Conservation (phyloP, 2,113 vertebrate genomes). For the Larimichthys crocea region DNA sequence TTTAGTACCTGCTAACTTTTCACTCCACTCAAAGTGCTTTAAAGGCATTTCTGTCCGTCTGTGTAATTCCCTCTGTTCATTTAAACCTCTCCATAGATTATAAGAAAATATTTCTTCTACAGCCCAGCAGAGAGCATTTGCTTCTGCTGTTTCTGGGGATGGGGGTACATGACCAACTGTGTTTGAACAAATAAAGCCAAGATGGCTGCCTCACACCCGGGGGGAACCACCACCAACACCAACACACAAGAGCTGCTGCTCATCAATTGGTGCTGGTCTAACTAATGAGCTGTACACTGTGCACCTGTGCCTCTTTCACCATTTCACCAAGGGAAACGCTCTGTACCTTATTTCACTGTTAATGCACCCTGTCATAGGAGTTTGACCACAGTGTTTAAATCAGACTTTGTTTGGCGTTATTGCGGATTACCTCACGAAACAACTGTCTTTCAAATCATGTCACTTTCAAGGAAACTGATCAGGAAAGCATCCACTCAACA, state of each 20-base stretch:
- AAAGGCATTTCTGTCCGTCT: conserved; percentile 1
- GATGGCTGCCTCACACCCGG: conserved; percentile 35
- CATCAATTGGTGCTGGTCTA: neutral
- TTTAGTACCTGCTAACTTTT: neutral
- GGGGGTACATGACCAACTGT: neutral
- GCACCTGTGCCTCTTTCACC: neutral
- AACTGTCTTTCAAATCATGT: neutral
- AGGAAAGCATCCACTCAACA: neutral
- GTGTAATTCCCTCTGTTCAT: neutral
- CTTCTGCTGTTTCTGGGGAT: neutral
- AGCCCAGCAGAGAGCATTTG: neutral
- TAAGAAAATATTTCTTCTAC: neutral
- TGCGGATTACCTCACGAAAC: neutral
- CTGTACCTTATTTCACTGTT: neutral
- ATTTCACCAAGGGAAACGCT: neutral
- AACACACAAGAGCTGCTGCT: neutral
- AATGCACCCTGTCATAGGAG: neutral
- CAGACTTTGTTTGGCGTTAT: neutral
- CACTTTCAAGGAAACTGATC: neutral
- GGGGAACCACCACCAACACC: neutral
- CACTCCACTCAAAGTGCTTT: neutral
- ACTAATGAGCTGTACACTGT: neutral
- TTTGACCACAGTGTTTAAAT: conserved; percentile 6
- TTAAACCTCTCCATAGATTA: neutral
- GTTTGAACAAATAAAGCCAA: conserved; percentile 19